These are phyloP conservation scores for Acropternis orthonyx DNA, from an alignment of 2,797 vertebrate genomes.

Conservation along the genomic window DNA sequence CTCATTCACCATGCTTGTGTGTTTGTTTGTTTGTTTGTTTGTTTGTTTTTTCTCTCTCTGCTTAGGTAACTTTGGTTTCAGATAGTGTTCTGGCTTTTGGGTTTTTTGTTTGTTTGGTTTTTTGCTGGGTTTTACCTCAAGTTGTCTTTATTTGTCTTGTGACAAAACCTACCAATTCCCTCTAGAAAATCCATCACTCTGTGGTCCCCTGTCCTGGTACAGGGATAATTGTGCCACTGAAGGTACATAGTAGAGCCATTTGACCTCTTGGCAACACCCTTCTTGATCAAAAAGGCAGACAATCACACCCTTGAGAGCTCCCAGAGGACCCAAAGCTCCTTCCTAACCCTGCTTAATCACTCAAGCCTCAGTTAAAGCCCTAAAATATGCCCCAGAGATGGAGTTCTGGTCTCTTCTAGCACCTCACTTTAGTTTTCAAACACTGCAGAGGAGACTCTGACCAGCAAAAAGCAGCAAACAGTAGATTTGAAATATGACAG, in stretches of 20 bases:
- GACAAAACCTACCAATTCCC: neutral
- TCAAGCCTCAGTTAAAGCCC: neutral
- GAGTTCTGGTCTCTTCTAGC: neutral
- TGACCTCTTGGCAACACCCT: neutral
- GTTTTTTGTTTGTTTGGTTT: neutral
- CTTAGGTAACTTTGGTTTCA: neutral
- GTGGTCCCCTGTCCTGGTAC: neutral
- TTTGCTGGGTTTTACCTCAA: neutral
- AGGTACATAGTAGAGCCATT: neutral
- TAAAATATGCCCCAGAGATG: neutral
- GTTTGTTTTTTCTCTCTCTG: neutral
- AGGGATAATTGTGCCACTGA: neutral
- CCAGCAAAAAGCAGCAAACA: neutral
- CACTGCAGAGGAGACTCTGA: neutral
- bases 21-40: neutral
- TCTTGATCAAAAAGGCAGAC: neutral
- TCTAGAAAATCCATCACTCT: neutral
- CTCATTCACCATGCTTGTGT: neutral
- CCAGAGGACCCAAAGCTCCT: neutral
- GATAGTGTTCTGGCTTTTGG: accelerated
- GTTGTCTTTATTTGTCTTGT: neutral
- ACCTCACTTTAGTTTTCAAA: neutral
- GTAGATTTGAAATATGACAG: neutral
- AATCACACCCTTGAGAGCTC: neutral
- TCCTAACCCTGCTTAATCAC: neutral